Percentiles rank a stretch among this genome's conserved stretches.
Evolutionary conservation across 2,113 vertebrate species (phyloP).

Genomic region (Polypterus bichir): DNA sequence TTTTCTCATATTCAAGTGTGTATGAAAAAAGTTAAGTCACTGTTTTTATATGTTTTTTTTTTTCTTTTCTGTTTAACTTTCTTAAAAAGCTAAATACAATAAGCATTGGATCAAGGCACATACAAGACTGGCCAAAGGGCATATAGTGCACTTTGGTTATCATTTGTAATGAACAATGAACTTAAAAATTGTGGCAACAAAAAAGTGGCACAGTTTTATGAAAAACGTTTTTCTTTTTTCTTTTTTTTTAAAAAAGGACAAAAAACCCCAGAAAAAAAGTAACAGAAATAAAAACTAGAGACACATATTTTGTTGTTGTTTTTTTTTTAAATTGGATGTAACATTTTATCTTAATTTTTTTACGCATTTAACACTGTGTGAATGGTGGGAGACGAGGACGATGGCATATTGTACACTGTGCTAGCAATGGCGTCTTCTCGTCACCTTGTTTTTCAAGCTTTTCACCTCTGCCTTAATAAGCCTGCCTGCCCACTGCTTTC

Average conservation of each 20-base stretch:
- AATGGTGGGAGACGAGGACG: constrained; percentile 58
- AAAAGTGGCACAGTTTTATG: constrained; percentile 53
- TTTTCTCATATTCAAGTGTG: constrained; percentile 83
- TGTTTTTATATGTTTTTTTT: constrained; percentile 35
- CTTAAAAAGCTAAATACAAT: constrained; percentile 97
- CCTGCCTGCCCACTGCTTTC: too few relatives aligned
- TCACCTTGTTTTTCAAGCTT: too few relatives aligned
- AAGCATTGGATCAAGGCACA: constrained; percentile 99
- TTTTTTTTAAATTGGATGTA: constrained; percentile 12
- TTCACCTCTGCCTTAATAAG: too few relatives aligned
- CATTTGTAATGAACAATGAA: constrained; percentile 75
- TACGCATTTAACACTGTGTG: constrained; percentile 40
- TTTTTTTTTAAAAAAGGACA: constrained; percentile 44
- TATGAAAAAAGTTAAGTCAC: constrained; percentile 91
- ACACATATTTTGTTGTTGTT: constrained; percentile 47
- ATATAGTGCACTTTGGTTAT: constrained; percentile 99
- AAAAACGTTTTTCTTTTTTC: too few relatives aligned
- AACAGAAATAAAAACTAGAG: constrained; percentile 60
- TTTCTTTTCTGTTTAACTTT: constrained; percentile 4
- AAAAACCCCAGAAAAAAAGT: constrained; percentile 54
- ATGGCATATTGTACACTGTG: constrained; percentile 48
- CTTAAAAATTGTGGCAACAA: constrained; percentile 76
- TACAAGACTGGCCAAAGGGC: constrained; percentile 99
- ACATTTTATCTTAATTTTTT: constrained; percentile 12
- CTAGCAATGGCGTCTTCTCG: constrained; percentile 12